Conservation (phyloP, 1,140 invertebrate species). For the Pseudomyrmex dendroicus region DNA sequence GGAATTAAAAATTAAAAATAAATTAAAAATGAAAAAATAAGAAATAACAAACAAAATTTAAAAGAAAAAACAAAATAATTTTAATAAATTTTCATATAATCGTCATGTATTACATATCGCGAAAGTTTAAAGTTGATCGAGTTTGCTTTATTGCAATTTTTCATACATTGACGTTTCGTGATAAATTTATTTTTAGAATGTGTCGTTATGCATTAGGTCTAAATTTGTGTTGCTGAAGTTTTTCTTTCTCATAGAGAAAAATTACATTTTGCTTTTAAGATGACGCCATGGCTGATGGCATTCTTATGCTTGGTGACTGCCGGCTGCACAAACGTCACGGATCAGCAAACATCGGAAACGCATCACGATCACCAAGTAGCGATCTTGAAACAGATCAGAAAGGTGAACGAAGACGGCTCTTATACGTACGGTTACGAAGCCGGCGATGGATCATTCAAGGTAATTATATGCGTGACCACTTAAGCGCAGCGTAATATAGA, state of each 20-base stretch:
- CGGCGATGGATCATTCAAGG: conserved; percentile 92
- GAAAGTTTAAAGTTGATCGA: neutral
- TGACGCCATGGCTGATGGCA: conserved; percentile 84
- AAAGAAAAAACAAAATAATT: too few relatives aligned
- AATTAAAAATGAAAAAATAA: too few relatives aligned
- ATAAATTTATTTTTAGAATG: neutral
- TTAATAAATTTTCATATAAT: too few relatives aligned
- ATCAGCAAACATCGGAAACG: conserved; percentile 83
- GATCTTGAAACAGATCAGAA: conserved; percentile 91
- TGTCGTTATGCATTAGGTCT: neutral
- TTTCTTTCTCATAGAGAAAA: conserved; percentile 39
- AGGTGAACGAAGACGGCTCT: conserved; percentile 93
- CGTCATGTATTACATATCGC: too few relatives aligned
- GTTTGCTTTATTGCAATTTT: neutral
- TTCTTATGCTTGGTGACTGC: conserved; percentile 82
- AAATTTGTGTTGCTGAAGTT: neutral
- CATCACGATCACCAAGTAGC: conserved; percentile 84
- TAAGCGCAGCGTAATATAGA: conserved; percentile 50
- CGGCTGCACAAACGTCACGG: conserved; percentile 82
- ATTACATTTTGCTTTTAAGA: conserved; percentile 77
- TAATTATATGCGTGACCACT: conserved; percentile 59
- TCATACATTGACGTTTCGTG: neutral
- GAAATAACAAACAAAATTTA: too few relatives aligned
- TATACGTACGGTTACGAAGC: conserved; percentile 95
- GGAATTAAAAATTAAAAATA: neutral